Evolutionary conservation across 2,797 vertebrate species (phyloP).

Genomic region (Lagocephalus sceleratus): DNA sequence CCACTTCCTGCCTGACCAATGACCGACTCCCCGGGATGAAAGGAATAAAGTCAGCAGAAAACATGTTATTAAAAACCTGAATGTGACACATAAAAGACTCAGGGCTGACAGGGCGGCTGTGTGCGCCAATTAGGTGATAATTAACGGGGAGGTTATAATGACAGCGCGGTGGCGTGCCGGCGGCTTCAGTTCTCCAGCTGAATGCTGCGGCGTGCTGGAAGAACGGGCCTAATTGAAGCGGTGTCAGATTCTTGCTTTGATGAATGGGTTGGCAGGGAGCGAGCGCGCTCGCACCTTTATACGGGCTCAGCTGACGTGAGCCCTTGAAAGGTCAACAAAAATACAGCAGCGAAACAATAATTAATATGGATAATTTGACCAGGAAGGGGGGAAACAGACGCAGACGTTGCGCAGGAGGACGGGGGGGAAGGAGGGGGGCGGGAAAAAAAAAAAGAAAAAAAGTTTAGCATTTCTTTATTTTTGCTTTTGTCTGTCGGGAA

Average conservation of each 20-base stretch:
- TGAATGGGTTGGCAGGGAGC: conserved; percentile 90
- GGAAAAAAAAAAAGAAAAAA: not conserved
- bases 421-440: not conserved
- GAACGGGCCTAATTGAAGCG: conserved; percentile 83
- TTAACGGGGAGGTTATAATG: conserved; percentile 86
- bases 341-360: conserved; percentile 41
- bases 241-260: conserved; percentile 86
- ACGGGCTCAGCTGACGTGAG: conserved; percentile 29
- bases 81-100: conserved; percentile 71
- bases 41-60: conserved; percentile 55
- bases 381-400: conserved; percentile 9
- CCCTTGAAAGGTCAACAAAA: conserved; percentile 70
- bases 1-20: conserved; percentile 70
- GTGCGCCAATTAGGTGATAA: conserved; percentile 87
- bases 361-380: conserved; percentile 34
- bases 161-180: conserved; percentile 72
- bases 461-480: not conserved
- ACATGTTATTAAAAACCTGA: conserved; percentile 64
- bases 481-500: not conserved
- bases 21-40: conserved; percentile 75
- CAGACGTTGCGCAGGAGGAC: no score
- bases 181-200: conserved; percentile 81
- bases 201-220: conserved; percentile 66
- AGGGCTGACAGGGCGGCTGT: conserved; percentile 47
- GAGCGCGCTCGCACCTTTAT: conserved; percentile 59